Evolutionary conservation across 2,888 invertebrate species (phyloP).

Genomic region (Euphydryas editha): DNA sequence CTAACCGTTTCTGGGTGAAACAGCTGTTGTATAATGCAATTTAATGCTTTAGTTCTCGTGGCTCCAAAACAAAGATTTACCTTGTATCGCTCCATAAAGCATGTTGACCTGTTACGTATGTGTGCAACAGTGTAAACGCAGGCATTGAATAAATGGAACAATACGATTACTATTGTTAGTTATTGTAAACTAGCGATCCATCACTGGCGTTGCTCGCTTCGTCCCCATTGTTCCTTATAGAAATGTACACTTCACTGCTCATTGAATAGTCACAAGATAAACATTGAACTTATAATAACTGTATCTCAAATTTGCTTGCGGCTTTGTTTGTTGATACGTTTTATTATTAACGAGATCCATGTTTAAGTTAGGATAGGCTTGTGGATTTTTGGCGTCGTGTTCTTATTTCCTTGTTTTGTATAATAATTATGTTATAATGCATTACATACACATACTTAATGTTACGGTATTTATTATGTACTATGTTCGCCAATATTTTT

Average conservation of each 20-base stretch:
- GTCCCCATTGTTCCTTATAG: constrained; percentile 33
- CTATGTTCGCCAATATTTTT: no score
- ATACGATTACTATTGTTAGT: constrained; percentile 42
- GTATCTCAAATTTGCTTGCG: neutral
- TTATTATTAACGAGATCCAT: neutral
- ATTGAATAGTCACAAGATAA: constrained; percentile 22
- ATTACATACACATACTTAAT: neutral
- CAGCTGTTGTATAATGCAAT: neutral
- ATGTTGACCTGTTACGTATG: constrained; percentile 61
- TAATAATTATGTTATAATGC: neutral
- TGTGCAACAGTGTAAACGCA: constrained; percentile 44
- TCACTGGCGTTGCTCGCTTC: constrained; percentile 27
- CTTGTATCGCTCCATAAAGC: constrained; percentile 59
- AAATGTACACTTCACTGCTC: constrained; percentile 36
- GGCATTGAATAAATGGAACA: constrained; percentile 38
- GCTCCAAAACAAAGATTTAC: constrained; percentile 64
- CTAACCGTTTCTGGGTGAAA: neutral
- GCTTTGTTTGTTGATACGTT: constrained; percentile 2
- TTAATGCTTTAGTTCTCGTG: constrained; percentile 35
- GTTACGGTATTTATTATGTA: no score
- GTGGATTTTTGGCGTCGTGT: neutral
- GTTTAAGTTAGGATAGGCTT: neutral
- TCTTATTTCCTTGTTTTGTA: neutral
- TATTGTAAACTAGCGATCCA: constrained; percentile 42
- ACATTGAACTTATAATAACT: constrained; percentile 15